phyloP scores from a whole-genome alignment of 1,140 invertebrate genomes.

The Cataglyphis hispanica region DNA sequence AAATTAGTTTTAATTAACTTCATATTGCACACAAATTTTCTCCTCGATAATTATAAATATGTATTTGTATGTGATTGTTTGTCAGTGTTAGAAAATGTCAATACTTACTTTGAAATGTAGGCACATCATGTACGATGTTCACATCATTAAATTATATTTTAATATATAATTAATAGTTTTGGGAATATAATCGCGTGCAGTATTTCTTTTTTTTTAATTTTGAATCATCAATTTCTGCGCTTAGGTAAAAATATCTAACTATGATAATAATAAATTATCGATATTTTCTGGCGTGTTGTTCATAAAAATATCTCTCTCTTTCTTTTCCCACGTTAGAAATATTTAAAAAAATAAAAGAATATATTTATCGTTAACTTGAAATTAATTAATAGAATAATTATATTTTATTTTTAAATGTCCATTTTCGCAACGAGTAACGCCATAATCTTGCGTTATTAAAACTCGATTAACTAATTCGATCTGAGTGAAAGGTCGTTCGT shows the following conservation, averaged over 20 bases:
- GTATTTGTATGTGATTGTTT: too few species aligned
- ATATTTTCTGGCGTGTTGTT: too few species aligned
- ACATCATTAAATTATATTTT: background rate
- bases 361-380: background rate
- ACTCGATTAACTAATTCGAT: constrained; percentile 53
- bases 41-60: constrained; percentile 3
- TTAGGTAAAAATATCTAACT: background rate
- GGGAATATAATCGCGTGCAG: background rate
- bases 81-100: background rate
- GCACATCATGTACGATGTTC: background rate
- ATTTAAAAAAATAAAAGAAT: background rate
- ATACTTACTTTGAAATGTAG: background rate
- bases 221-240: background rate
- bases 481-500: constrained; percentile 40
- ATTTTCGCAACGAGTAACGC: background rate
- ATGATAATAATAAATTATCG: background rate
- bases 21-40: background rate
- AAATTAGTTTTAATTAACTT: constrained; percentile 50
- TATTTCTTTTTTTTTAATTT: background rate
- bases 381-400: constrained; percentile 16
- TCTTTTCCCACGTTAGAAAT: too few species aligned
- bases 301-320: too few species aligned
- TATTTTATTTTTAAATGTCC: background rate
- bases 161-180: background rate
- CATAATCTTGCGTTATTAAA: constrained; percentile 64